Conservation (phyloP, 2,113 vertebrate genomes). For the Hydropotes inermis region DNA sequence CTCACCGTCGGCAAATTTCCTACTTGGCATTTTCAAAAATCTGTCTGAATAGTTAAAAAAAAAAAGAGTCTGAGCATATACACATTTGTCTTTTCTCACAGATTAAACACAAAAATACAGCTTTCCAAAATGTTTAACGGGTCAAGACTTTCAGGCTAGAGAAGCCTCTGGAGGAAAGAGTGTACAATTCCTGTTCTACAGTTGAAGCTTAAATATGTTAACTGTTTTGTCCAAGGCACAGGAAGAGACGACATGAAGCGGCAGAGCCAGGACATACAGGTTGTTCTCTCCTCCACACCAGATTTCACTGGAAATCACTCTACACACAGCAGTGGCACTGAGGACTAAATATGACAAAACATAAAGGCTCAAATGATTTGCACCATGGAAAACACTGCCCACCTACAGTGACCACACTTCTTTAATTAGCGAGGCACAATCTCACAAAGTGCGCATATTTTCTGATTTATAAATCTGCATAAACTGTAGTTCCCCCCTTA, state of each 20-base stretch:
- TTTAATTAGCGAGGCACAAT: background rate
- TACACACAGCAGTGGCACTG: background rate
- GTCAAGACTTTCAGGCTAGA: background rate
- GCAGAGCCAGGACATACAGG: background rate
- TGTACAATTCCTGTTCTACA: background rate
- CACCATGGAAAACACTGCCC: background rate
- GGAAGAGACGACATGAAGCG: background rate
- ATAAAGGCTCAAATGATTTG: background rate
- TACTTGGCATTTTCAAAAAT: constrained; percentile 86
- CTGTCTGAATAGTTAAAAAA: constrained; percentile 45
- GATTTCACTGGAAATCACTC: background rate
- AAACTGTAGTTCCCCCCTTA: background rate
- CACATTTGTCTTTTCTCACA: background rate
- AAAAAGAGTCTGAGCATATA: background rate
- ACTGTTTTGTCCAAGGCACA: background rate
- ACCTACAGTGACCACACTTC: background rate
- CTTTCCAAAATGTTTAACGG: background rate
- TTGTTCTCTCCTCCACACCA: accelerated
- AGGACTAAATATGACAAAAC: background rate
- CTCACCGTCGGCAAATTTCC: constrained; percentile 89
- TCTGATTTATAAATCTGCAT: background rate
- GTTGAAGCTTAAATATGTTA: background rate
- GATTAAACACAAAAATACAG: background rate
- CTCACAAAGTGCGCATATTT: background rate
- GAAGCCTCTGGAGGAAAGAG: background rate